Evolutionary conservation across 2,113 vertebrate species (phyloP), one percentile per base, ranked within the genome.

Genomic region (Psilopogon haemacephalus): DNA sequence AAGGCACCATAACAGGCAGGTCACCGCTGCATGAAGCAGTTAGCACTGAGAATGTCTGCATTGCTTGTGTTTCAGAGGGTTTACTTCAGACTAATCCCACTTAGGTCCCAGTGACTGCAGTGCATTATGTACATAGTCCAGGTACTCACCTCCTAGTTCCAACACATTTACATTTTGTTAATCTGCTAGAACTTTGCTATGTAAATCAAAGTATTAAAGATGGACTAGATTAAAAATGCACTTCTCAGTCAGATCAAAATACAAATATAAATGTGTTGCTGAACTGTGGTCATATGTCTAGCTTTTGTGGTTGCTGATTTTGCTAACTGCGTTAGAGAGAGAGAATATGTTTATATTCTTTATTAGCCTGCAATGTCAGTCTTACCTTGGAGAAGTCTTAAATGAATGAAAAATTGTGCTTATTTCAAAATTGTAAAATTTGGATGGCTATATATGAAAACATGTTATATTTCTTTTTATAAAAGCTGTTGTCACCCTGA

Each of bases 161-260:
- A 16, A 9, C 67, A 65, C 11, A 15, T 76, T 64, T 80, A 20
- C 2, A 1, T 30, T 50, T 54, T 59, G 1, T 33, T 63, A 38
- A 1, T 42, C 14, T 0, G 1, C 7, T 58, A 33, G 6, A 48
- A 56, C 7, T 74, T 90, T 2, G 2, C 28, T 78, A 4, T 33
- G 32, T 42, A 78, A 73, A 75, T 5, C 20, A 32, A 80, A 76
- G 3, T 23, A 17, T 13, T 68, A 46, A 82, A 92, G 9, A 24
- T 82, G 13, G 15, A 4, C 13, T 64, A 59, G 6, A 42, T 83
- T 85, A 32, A 68, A 37, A 87, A 38, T 28, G 5, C 8, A 11
- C 8, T 83, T 7, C 27, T 13, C 16, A 76, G 11, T 5, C n/a
- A 65, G 68, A 75, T 23, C 37, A 11, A 79, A 69, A 23, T 40